Evolutionary conservation across 2,888 invertebrate genomes (phyloP).

Genomic region (Calephelis perditalis): DNA sequence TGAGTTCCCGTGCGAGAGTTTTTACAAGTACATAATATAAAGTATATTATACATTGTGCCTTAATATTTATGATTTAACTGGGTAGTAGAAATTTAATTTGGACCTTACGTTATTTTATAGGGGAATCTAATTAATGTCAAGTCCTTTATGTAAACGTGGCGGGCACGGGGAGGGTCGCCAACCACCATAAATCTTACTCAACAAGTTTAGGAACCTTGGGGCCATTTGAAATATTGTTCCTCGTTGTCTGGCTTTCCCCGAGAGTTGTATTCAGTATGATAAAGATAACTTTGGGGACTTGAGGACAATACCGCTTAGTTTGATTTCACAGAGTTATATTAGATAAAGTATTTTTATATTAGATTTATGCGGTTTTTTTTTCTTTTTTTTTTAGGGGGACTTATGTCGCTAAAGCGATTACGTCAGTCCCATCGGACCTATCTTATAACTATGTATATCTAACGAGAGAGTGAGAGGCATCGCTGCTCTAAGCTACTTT

Average conservation of each 20-base stretch:
- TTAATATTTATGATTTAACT: slow-evolving; percentile 2
- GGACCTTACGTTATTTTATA: slow-evolving; percentile 5
- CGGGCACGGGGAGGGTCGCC: background rate
- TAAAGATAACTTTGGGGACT: background rate
- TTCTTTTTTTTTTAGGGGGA: no score
- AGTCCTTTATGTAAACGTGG: slow-evolving; percentile 3
- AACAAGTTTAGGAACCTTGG: background rate
- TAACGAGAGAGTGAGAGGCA: no score
- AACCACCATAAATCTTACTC: background rate
- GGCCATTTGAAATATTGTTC: background rate
- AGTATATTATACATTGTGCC: background rate
- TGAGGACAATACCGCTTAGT: no score
- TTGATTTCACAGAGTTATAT: no score
- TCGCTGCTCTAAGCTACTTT: no score
- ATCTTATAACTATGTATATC: no score
- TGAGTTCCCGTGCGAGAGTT: no score
- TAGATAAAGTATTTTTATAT: no score
- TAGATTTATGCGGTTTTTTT: no score
- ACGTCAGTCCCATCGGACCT: no score
- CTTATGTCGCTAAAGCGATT: no score
- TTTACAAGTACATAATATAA: no score
- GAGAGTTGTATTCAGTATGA: background rate
- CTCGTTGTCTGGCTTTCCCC: background rate
- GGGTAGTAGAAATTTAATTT: slow-evolving; percentile 5
- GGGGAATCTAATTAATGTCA: slow-evolving; percentile 4